Conservation (phyloP, 2,888 invertebrate genomes). For the Plemyria rubiginata region DNA sequence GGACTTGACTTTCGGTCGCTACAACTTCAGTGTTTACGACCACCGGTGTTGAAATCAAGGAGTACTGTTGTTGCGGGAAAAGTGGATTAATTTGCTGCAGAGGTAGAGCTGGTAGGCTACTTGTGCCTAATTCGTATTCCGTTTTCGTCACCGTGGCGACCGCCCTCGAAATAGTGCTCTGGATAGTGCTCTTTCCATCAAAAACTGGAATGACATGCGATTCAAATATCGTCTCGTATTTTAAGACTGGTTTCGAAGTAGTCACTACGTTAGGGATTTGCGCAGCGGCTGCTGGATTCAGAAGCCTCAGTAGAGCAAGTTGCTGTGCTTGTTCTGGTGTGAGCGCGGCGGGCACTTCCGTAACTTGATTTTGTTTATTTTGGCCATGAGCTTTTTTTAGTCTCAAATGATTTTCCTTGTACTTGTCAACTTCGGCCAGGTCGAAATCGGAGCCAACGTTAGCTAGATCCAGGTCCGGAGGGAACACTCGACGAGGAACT, state of each 20-base stretch:
- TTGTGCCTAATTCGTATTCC: slow-evolving; percentile 91
- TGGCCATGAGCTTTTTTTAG: slow-evolving; percentile 78
- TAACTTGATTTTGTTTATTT: slow-evolving; percentile 73
- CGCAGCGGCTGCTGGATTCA: slow-evolving; percentile 88
- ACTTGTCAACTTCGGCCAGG: slow-evolving; percentile 88
- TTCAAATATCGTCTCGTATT: slow-evolving; percentile 91
- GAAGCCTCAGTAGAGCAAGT: slow-evolving; percentile 88
- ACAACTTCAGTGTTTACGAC: slow-evolving; percentile 91
- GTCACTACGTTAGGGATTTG: slow-evolving; percentile 90
- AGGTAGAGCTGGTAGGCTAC: slow-evolving; percentile 87
- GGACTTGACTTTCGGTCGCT: slow-evolving; percentile 91
- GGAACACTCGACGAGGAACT: slow-evolving; percentile 80
- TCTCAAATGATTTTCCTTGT: slow-evolving; percentile 83
- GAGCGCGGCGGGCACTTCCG: slow-evolving; percentile 82
- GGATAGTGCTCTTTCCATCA: slow-evolving; percentile 89
- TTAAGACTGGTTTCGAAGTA: slow-evolving; percentile 90
- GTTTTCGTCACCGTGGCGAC: slow-evolving; percentile 92
- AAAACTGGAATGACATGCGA: slow-evolving; percentile 92
- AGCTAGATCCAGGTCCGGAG: slow-evolving; percentile 88
- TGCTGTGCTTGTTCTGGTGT: slow-evolving; percentile 91
- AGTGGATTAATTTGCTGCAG: slow-evolving; percentile 84
- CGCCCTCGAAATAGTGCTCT: slow-evolving; percentile 91
- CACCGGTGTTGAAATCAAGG: slow-evolving; percentile 92
- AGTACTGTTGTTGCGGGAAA: slow-evolving; percentile 88
- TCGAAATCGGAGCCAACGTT: slow-evolving; percentile 90